Evolutionary conservation across 1,140 invertebrate genomes (phyloP), one percentile per base, ranked within the genome.

Genomic region (Penaeus indicus): DNA sequence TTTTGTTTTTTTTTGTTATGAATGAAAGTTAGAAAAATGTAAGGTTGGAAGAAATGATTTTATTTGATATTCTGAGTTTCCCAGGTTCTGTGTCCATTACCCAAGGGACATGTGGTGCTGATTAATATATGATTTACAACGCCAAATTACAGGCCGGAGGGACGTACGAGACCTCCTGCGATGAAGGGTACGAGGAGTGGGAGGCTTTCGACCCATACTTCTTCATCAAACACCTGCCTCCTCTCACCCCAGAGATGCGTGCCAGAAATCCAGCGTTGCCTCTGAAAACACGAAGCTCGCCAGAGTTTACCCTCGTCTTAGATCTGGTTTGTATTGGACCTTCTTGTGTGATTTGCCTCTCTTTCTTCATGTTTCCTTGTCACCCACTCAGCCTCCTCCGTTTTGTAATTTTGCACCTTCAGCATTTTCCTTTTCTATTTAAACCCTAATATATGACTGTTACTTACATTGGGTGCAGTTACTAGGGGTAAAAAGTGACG

Each of bases 221-320:
- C 63, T 98, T 98, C 92, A 98, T 99, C 82, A 97, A 98, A 92
- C 96, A 97, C 93, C 93, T 99, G 89, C 98, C 98, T 38, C 98
- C 98, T 1, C 92, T 98, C 22, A 97, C 97, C 3, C 94, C 96
- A 11, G 97, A 98, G 75, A 96, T 98, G 94, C 94, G 96, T 86
- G 96, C 96, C 0, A 94, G 97, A 89, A 96, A 96, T 92, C 98
- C 98, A 19, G 98, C 97, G 22, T 93, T 99, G 67, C 98, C 98
- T 0, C 93, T 99, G 27, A 98, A 98, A 93, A 99, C 98, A 0
- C 93, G 98, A 86, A 97, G 97, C 92, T 97, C 97, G 92, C 98
- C 98, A 1, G 96, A 98, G 92, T 98, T 98, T 92, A 98, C 97
- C 92, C 94, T 99, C 77, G 98, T 98, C 4, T 93, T 97, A 32